Evolutionary conservation across 2,888 invertebrate genomes (phyloP).

Genomic region (Hoplodrina blanda): DNA sequence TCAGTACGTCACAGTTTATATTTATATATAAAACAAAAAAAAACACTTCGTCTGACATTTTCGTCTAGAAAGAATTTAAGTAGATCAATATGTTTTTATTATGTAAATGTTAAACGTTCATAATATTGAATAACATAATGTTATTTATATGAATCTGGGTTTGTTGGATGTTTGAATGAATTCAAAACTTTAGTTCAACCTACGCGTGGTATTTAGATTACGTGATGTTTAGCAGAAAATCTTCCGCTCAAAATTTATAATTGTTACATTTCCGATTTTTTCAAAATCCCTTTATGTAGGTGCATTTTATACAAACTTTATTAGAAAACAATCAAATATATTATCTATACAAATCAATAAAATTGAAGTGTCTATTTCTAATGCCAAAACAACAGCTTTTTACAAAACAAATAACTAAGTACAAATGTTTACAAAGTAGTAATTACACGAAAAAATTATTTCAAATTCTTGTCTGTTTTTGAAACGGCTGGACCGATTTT

Average conservation of each 20-base stretch:
- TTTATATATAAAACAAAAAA: constrained; percentile 10
- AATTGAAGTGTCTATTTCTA: too few species aligned
- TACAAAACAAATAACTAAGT: too few species aligned
- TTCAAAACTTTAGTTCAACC: constrained; percentile 1
- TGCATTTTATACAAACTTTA: neutral
- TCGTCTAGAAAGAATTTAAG: constrained; percentile 38
- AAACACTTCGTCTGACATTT: constrained; percentile 46
- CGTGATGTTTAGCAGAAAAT: neutral
- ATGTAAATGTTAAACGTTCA: constrained; percentile 40
- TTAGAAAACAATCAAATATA: neutral
- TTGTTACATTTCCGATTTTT: too few species aligned
- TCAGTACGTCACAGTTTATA: neutral
- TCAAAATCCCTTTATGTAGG: too few species aligned
- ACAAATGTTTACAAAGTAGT: too few species aligned
- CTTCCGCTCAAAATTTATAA: too few species aligned
- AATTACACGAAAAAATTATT: too few species aligned
- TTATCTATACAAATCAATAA: too few species aligned
- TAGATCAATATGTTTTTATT: constrained; percentile 48
- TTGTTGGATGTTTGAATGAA: constrained; percentile 7
- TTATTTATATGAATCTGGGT: constrained; percentile 43
- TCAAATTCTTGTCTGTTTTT: too few species aligned
- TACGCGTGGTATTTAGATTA: constrained; percentile 1
- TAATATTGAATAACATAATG: constrained; percentile 30
- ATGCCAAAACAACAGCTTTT: too few species aligned
- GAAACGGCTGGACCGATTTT: too few species aligned